A percentile compares a stretch with the other conserved stretches of the same genome.
phyloP scores from a whole-genome alignment of 2,888 invertebrate species.

The Parascotia fuliginaria region DNA sequence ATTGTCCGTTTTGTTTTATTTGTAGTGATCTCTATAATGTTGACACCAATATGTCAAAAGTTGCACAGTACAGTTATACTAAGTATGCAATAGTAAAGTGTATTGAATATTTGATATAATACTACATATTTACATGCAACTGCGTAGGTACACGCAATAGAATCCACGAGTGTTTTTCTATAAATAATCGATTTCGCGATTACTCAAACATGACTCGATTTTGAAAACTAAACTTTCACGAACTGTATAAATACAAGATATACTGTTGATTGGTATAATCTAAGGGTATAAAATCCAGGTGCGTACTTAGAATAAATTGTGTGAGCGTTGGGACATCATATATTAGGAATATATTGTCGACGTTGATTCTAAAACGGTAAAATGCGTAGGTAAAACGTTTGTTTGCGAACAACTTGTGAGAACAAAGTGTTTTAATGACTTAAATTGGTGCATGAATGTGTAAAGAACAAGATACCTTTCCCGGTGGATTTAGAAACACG shows the following conservation, averaged over 20 bases:
- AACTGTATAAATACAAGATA: background rate
- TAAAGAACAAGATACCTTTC: too few species aligned
- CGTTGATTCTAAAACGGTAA: too few species aligned
- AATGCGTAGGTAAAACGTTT: too few species aligned
- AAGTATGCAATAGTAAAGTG: background rate
- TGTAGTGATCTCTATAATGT: too few species aligned
- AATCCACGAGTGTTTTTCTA: background rate
- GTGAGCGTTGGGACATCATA: background rate
- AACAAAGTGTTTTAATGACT: too few species aligned
- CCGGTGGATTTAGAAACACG: too few species aligned
- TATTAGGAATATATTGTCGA: background rate
- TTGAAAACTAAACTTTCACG: background rate
- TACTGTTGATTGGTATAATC: background rate
- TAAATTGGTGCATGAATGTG: too few species aligned
- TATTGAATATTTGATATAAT: slow-evolving; percentile 5
- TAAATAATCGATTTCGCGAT: slow-evolving; percentile 10
- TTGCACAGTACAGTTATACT: background rate
- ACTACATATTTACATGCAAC: background rate
- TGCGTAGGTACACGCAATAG: background rate
- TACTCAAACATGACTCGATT: slow-evolving; percentile 1
- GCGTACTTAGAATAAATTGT: background rate
- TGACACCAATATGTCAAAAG: too few species aligned
- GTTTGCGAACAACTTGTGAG: too few species aligned
- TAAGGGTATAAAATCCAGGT: background rate
- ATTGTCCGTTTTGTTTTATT: too few species aligned